A percentile compares a stretch with the other conserved stretches of the same genome.
phyloP scores from a whole-genome alignment of 2,888 invertebrate species.

The Dicyrtoma fusca region DNA sequence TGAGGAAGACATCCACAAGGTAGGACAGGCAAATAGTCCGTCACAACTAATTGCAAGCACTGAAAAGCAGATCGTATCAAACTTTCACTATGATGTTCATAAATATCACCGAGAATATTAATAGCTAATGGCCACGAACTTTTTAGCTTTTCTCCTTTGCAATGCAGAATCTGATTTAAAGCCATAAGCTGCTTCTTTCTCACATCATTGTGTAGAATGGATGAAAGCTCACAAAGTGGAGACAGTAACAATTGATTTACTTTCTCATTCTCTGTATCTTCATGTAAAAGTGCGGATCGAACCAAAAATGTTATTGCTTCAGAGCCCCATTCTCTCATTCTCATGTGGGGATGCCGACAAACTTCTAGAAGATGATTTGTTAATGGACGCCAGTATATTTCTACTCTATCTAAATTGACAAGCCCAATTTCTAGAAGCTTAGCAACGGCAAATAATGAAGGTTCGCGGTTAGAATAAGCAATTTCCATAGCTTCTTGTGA shows the following conservation, averaged over 20 bases:
- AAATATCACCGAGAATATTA: constrained; percentile 93
- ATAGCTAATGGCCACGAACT: constrained; percentile 95
- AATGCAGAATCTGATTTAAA: constrained; percentile 88
- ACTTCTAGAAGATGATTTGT: constrained; percentile 96
- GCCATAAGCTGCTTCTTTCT: constrained; percentile 93
- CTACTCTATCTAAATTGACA: constrained; percentile 89
- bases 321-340: constrained; percentile 97
- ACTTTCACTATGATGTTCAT: constrained; percentile 88
- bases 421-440: constrained; percentile 97
- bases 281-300: constrained; percentile 84
- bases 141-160: constrained; percentile 86
- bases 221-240: constrained; percentile 88
- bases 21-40: constrained; percentile 90
- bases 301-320: constrained; percentile 94
- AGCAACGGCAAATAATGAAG: constrained; percentile 94
- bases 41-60: constrained; percentile 91
- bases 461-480: constrained; percentile 93
- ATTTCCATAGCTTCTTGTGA: constrained; percentile 97
- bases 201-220: constrained; percentile 89
- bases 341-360: constrained; percentile 90
- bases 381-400: constrained; percentile 92
- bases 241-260: constrained; percentile 84
- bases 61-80: constrained; percentile 93
- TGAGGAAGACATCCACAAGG: constrained; percentile 88
- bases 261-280: constrained; percentile 78